phyloP scores from a whole-genome alignment of 2,797 vertebrate genomes.

The Etheostoma nigrum region DNA sequence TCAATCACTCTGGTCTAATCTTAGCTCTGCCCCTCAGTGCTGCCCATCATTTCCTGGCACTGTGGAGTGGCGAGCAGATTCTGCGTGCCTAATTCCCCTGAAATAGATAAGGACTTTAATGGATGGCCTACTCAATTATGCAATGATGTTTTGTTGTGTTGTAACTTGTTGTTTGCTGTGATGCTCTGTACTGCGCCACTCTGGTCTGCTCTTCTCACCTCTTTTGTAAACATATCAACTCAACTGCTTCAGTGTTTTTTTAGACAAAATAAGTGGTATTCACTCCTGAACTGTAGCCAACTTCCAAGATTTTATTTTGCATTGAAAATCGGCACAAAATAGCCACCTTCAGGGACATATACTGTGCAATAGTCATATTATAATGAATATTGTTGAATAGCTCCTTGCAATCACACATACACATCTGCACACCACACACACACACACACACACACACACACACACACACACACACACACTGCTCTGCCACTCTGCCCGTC shows the following conservation, averaged over 20 bases:
- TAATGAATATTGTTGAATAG: conserved; percentile 35
- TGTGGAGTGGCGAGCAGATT: conserved; percentile 66
- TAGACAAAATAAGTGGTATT: conserved; percentile 37
- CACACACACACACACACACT: conserved; percentile 18
- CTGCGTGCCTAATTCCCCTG: conserved; percentile 64
- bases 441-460: conserved; percentile 16
- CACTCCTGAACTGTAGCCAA: conserved; percentile 17
- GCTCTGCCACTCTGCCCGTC: conserved; percentile 67
- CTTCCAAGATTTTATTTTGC: conserved; percentile 22
- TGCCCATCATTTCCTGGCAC: conserved; percentile 80
- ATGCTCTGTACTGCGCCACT: conserved; percentile 14
- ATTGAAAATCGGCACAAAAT: conserved; percentile 30
- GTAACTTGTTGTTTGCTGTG: conserved; percentile 37
- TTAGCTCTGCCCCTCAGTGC: conserved; percentile 80
- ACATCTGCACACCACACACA: conserved; percentile 26
- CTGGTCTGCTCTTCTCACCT: conserved; percentile 15
- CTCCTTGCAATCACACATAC: conserved; percentile 37
- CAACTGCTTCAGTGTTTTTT: conserved; percentile 9
- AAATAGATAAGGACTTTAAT: conserved; percentile 79
- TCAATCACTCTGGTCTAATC: conserved; percentile 80
- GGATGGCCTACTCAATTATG: conserved; percentile 77
- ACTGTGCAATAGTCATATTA: conserved; percentile 28
- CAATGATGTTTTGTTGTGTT: conserved; percentile 63
- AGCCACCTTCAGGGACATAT: conserved; percentile 16
- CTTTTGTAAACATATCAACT: conserved; percentile 15